Percentiles rank a stretch among this genome's conserved stretches.
These are phyloP conservation scores for Adoxophyes honmai DNA, from an alignment of 1,140 invertebrate genomes.

Conservation along the genomic window DNA sequence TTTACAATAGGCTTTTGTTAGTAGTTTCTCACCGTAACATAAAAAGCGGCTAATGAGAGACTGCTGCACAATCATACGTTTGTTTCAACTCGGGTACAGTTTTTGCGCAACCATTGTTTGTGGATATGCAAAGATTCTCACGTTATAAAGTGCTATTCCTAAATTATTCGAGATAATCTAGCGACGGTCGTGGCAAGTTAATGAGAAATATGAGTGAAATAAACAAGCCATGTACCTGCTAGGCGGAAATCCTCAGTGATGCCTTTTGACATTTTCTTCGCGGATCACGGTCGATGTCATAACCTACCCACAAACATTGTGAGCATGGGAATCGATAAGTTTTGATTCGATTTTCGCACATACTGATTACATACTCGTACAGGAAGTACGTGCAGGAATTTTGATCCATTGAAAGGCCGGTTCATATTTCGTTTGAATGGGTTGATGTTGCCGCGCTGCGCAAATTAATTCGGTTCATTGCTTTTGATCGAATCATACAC, in stretches of 20 bases:
- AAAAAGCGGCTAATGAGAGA: constrained; percentile 29
- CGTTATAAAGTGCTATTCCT: constrained; percentile 22
- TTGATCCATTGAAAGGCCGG: constrained; percentile 32
- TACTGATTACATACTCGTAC: constrained; percentile 24
- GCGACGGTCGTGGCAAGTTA: constrained; percentile 7
- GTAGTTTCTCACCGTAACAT: constrained; percentile 29
- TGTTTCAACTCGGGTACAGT: constrained; percentile 22
- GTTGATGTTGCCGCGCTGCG: constrained; percentile 8
- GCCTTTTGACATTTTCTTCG: constrained; percentile 45
- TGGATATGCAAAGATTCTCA: constrained; percentile 32
- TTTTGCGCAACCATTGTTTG: constrained; percentile 40
- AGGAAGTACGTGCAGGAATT: constrained; percentile 69
- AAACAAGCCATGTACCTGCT: background rate
- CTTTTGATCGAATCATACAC: constrained; percentile 3
- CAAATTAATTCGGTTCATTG: constrained; percentile 1
- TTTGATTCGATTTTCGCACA: constrained; percentile 3
- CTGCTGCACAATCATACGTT: constrained; percentile 27
- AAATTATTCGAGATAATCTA: constrained; percentile 23
- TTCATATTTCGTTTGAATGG: constrained; percentile 18
- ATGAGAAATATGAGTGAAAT: constrained; percentile 2
- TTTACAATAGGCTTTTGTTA: constrained; percentile 31
- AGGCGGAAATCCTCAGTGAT: constrained; percentile 50
- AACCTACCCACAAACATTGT: background rate
- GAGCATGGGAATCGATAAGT: constrained; percentile 8
- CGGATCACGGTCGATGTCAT: constrained; percentile 41